A percentile compares a stretch with the other conserved stretches of the same genome.
Evolutionary conservation across 2,113 vertebrate genomes (phyloP).

Genomic region (Oxyura jamaicensis): DNA sequence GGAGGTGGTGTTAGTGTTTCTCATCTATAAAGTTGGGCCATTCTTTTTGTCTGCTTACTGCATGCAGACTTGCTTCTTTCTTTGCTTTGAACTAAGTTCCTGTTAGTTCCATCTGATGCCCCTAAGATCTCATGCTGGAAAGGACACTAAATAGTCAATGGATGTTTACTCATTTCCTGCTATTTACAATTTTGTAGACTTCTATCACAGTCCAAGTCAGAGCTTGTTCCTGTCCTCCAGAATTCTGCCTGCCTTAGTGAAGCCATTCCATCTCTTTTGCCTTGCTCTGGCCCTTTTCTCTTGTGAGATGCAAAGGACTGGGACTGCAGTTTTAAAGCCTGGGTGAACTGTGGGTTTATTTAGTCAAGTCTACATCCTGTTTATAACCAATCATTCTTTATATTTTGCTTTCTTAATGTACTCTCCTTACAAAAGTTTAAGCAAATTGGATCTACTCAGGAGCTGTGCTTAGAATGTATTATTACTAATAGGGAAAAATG

Average conservation of each 20-base stretch:
- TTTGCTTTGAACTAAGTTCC: neutral
- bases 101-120: fast-evolving
- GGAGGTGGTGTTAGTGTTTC: neutral
- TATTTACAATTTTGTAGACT: neutral
- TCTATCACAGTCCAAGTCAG: fast-evolving
- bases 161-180: neutral
- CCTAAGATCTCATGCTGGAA: neutral
- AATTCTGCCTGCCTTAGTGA: neutral
- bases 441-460: neutral
- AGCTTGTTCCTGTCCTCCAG: neutral
- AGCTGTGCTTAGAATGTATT: neutral
- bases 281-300: neutral
- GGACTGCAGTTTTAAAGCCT: neutral
- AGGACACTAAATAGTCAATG: neutral
- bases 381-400: neutral
- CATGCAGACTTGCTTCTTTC: neutral
- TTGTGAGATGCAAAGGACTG: neutral
- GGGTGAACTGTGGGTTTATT: neutral
- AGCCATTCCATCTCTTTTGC: neutral
- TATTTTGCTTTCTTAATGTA: neutral
- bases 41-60: neutral
- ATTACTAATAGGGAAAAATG: neutral
- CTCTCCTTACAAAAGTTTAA: neutral
- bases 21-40: neutral
- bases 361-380: neutral